phyloP scores from a whole-genome alignment of 2,888 invertebrate genomes.

The Himalopsyche anomala region DNA sequence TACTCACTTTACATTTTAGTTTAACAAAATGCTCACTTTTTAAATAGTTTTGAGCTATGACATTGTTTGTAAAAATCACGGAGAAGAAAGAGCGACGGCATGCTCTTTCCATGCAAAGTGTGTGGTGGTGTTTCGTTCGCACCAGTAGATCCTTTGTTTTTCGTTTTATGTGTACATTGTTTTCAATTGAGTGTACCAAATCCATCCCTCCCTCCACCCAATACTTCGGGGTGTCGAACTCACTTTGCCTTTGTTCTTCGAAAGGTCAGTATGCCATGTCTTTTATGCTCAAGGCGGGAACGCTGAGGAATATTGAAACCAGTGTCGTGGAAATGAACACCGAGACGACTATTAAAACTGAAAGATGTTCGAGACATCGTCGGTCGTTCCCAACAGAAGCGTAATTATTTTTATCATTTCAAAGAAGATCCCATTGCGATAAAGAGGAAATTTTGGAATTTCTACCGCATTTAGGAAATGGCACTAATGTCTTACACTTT shows the following conservation, averaged over 20 bases:
- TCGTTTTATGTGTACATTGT: constrained; percentile 59
- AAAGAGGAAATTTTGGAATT: neutral
- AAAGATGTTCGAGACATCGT: constrained; percentile 21
- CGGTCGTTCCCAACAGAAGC: constrained; percentile 28
- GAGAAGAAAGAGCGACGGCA: constrained; percentile 31
- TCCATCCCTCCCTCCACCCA: neutral
- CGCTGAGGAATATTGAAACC: constrained; percentile 37
- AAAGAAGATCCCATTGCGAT: neutral
- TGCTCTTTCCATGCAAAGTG: constrained; percentile 63
- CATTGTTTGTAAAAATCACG: neutral
- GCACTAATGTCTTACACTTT: too few species aligned
- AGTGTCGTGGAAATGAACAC: constrained; percentile 43
- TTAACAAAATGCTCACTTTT: neutral
- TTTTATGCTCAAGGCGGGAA: constrained; percentile 37
- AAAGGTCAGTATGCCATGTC: constrained; percentile 64
- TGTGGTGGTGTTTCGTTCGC: constrained; percentile 57
- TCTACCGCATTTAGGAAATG: too few species aligned
- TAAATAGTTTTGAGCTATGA: neutral
- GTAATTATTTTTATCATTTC: constrained; percentile 42
- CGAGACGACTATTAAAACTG: constrained; percentile 25
- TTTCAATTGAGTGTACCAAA: constrained; percentile 62
- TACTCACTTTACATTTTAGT: neutral
- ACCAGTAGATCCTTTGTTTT: constrained; percentile 62
- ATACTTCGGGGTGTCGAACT: constrained; percentile 53
- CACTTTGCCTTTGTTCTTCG: constrained; percentile 57